Percentiles rank a stretch among this genome's conserved stretches.
These are phyloP conservation scores for Ptyas mucosa DNA, from an alignment of 2,113 vertebrate species.

Conservation along the genomic window DNA sequence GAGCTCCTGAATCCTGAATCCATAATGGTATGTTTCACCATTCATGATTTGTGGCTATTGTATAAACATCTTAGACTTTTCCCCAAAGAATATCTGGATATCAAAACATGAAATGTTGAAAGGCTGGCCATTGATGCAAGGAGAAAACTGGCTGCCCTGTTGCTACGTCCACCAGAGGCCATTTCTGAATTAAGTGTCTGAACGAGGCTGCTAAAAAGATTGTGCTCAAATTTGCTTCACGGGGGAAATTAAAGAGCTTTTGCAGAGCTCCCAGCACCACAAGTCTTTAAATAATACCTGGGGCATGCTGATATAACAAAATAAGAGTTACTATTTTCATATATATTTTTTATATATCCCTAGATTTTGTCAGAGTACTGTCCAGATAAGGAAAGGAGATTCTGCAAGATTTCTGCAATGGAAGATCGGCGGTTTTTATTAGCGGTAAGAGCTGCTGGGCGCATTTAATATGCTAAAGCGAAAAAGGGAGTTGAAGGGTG, in stretches of 20 bases:
- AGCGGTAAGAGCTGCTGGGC: not conserved
- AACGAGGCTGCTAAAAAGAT: slow-evolving; percentile 43
- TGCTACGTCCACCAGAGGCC: slow-evolving; percentile 10
- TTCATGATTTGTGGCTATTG: not conserved
- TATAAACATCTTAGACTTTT: not conserved
- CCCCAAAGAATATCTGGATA: slow-evolving; percentile 18
- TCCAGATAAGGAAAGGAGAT: not conserved
- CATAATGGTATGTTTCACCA: not conserved
- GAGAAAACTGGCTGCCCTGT: not conserved
- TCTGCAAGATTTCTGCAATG: not conserved
- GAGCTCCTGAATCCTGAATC: not conserved
- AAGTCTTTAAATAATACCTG: slow-evolving; percentile 47
- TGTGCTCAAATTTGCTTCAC: slow-evolving; percentile 36
- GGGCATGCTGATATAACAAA: slow-evolving; percentile 32
- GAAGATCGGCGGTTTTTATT: not conserved
- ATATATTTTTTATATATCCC: not conserved
- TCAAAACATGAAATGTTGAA: slow-evolving; percentile 36
- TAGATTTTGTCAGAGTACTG: not conserved
- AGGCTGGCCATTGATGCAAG: slow-evolving; percentile 33
- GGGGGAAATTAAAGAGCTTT: slow-evolving; percentile 44
- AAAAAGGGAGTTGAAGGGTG: not conserved
- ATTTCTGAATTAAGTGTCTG: slow-evolving; percentile 42
- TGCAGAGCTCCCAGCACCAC: slow-evolving; percentile 27
- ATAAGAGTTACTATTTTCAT: slow-evolving; percentile 31
- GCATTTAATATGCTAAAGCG: not conserved